These are phyloP conservation scores for Cladorhizidae sp. DNA, from an alignment of 37 sponge, comb jelly and placozoan genomes.

Conservation along the genomic window DNA sequence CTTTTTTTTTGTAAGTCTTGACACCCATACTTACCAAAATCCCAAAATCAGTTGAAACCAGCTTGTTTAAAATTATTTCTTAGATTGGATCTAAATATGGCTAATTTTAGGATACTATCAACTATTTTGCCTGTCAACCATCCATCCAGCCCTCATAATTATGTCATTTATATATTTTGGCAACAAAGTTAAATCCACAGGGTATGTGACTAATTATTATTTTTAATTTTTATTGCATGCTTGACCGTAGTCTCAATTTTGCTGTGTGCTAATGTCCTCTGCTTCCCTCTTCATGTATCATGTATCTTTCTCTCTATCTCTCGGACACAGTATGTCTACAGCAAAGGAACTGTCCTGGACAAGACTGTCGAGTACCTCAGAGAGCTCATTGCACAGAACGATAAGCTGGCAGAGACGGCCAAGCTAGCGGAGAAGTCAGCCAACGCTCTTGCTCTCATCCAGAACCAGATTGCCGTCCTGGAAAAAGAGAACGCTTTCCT, in stretches of 20 bases:
- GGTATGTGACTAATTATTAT: too few relatives aligned
- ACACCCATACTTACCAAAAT: too few relatives aligned
- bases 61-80: too few relatives aligned
- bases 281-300: background rate
- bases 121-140: too few relatives aligned
- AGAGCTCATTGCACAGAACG: constrained; percentile 56
- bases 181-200: too few relatives aligned
- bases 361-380: constrained; percentile 78
- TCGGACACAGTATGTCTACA: constrained; percentile 61
- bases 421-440: constrained; percentile 69
- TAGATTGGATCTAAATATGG: too few relatives aligned
- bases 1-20: too few relatives aligned
- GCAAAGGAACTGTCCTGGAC: constrained; percentile 81
- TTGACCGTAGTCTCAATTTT: background rate
- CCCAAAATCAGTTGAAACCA: too few relatives aligned
- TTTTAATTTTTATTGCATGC: too few relatives aligned
- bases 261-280: background rate
- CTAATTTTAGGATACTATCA: too few relatives aligned
- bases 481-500: constrained; percentile 84
- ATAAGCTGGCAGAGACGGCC: constrained; percentile 52
- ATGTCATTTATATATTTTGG: too few relatives aligned
- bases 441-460: constrained; percentile 64
- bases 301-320: background rate
- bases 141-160: too few relatives aligned
- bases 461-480: constrained; percentile 75